These are phyloP conservation scores for Scytalopus superciliaris DNA, from an alignment of 2,113 vertebrate genomes.

Conservation along the genomic window DNA sequence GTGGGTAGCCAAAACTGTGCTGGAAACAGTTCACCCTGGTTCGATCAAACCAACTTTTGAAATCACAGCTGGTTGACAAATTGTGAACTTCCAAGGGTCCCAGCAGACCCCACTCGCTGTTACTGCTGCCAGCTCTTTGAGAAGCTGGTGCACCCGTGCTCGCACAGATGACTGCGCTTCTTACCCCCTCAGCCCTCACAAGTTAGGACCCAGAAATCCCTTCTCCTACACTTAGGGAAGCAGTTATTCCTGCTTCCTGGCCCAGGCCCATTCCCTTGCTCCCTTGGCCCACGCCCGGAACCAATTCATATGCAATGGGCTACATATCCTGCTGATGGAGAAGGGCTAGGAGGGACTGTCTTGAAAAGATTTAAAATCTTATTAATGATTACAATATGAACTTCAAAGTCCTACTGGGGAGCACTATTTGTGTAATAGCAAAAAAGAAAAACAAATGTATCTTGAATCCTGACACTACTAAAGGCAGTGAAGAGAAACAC, in stretches of 20 bases:
- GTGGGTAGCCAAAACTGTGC: conserved; percentile 47
- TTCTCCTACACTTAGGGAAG: background rate
- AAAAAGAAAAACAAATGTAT: conserved; percentile 60
- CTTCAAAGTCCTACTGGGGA: conserved; percentile 58
- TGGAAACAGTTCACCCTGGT: background rate
- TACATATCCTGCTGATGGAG: conserved; percentile 27
- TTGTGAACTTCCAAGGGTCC: background rate
- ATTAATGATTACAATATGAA: conserved; percentile 59
- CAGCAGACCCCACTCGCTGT: background rate
- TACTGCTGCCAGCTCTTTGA: background rate
- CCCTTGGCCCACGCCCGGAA: conserved; percentile 19
- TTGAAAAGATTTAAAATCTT: conserved; percentile 46
- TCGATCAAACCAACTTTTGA: conserved; percentile 18
- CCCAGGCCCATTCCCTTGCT: background rate
- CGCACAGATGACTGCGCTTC: background rate
- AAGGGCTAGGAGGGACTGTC: conserved; percentile 8
- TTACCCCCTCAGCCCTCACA: background rate
- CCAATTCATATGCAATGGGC: conserved; percentile 24
- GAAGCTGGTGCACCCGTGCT: background rate
- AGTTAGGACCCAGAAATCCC: background rate
- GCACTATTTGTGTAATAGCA: conserved; percentile 45
- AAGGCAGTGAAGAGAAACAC: background rate
- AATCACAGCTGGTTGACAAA: conserved; percentile 21
- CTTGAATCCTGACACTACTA: conserved; percentile 27
- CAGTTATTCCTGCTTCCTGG: background rate